A percentile compares a stretch with the other conserved stretches of the same genome.
These are phyloP conservation scores for Cheilinus undulatus DNA, from an alignment of 2,113 vertebrate species.

Conservation along the genomic window DNA sequence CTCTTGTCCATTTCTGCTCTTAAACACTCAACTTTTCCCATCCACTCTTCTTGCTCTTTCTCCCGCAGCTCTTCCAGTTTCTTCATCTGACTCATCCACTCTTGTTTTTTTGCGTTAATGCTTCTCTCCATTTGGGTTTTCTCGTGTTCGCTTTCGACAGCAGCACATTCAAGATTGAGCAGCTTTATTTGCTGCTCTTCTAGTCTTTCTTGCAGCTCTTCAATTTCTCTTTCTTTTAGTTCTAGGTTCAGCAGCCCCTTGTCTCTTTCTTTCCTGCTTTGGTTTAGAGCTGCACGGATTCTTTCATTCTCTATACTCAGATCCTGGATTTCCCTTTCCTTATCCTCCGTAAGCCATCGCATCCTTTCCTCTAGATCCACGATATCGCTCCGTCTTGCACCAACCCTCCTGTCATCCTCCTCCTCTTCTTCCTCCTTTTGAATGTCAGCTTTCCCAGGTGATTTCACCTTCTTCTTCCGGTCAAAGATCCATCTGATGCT, in stretches of 20 bases:
- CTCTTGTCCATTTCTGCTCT: conserved; percentile 31
- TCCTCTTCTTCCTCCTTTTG: conserved; percentile 70
- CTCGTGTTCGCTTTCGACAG: conserved; percentile 49
- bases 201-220: conserved; percentile 72
- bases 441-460: conserved; percentile 51
- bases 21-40: conserved; percentile 17
- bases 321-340: conserved; percentile 80
- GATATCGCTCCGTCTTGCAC: conserved; percentile 49
- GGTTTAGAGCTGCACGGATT: conserved; percentile 40
- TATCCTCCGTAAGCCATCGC: conserved; percentile 78
- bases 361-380: conserved; percentile 79
- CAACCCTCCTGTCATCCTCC: conserved; percentile 63
- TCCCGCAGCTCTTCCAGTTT: conserved; percentile 23
- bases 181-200: conserved; percentile 78
- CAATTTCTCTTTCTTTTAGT: conserved; percentile 69
- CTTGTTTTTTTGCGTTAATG: conserved; percentile 4
- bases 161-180: conserved; percentile 64
- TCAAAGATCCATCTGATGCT: conserved; percentile 81
- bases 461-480: conserved; percentile 75
- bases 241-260: conserved; percentile 51
- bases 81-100: conserved; percentile 30
- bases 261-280: conserved; percentile 47
- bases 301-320: conserved; percentile 70
- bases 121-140: conserved; percentile 42
- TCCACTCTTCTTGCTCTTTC: conserved; percentile 55